Evolutionary conservation across 2,888 invertebrate species (phyloP), one percentile per base, ranked within the genome.

Genomic region (Graphium colonna): DNA sequence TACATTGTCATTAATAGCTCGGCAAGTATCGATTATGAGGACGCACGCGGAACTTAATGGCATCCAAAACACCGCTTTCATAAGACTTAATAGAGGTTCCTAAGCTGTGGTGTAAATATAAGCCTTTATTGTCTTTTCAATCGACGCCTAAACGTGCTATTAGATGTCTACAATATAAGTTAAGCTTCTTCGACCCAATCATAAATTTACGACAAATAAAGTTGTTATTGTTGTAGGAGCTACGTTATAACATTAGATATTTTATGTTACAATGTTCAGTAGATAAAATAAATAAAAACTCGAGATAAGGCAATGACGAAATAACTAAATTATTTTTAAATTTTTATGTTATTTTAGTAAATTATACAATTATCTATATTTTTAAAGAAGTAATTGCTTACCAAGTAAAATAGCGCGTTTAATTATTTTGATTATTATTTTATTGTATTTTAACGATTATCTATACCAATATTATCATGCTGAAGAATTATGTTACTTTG

Each of bases 121-220:
- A 21, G 12, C 44, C 52, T 77, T 77, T 72, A 76, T 67, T 64
- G 61, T 54, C 59, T 60, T 60, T 63, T 74, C 75, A 75, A 78
- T 68, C 65, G 63, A 67, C 69, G 65, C 65, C 56, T 60, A 71
- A 73, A 70, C 63, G 3, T 21, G 21, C 21, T 21, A 21, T 21
- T 21, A 21, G 21, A 5, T 21, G 5, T 21, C 2, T 21, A 21
- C 5, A 21, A 21, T 21, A 21, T 21, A 2, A 3, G 3, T 21
- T 21, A 21, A 21, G 21, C 5, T 21, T 21, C 21, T 5, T 21
- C 31, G 41, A 31, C 31, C 26, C 31, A 40, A 8, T 16, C 9
- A 48, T 18, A 36, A 38, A 21, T 21, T 21, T 7, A 38, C 38
- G 18, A 46, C 18, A 18, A 12, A 9, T 12, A 42, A n/a, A 12